Percentiles rank a stretch among this genome's conserved stretches.
Conservation (phyloP, 2,797 vertebrate genomes). For the Oceanodroma leucorhoa region DNA sequence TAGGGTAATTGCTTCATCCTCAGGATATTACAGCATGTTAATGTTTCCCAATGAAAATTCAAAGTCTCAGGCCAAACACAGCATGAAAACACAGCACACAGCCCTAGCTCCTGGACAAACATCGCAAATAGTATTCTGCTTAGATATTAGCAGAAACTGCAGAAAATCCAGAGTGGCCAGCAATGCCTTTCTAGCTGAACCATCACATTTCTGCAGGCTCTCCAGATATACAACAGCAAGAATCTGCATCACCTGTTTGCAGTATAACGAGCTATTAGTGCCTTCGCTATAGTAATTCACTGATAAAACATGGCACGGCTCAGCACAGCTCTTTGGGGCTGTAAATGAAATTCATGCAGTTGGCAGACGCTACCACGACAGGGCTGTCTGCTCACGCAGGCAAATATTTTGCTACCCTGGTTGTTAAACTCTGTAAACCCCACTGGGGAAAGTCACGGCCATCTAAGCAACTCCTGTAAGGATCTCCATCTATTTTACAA, state of each 20-base stretch:
- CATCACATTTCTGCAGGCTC: not conserved
- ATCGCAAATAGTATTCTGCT: not conserved
- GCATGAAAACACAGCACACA: not conserved
- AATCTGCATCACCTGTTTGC: not conserved
- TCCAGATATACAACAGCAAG: not conserved
- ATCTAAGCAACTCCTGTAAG: not conserved
- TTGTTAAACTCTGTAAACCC: not conserved
- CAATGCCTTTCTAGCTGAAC: not conserved
- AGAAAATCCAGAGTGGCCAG: not conserved
- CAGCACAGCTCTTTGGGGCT: not conserved
- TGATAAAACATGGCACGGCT: not conserved
- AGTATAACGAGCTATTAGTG: not conserved
- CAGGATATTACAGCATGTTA: not conserved
- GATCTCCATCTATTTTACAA: not conserved
- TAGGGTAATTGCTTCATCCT: conserved; percentile 6
- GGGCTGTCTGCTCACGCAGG: not conserved
- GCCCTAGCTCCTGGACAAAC: not conserved
- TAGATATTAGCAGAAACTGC: not conserved
- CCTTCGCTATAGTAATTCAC: not conserved
- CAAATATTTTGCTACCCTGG: not conserved
- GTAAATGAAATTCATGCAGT: not conserved
- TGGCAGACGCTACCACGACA: not conserved
- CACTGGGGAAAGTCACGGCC: not conserved
- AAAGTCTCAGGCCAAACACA: not conserved
- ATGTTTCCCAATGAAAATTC: not conserved